Percentiles rank a stretch among this genome's conserved stretches.
Evolutionary conservation across 1,140 invertebrate species (phyloP).

Genomic region (Drosophila kanapiae): DNA sequence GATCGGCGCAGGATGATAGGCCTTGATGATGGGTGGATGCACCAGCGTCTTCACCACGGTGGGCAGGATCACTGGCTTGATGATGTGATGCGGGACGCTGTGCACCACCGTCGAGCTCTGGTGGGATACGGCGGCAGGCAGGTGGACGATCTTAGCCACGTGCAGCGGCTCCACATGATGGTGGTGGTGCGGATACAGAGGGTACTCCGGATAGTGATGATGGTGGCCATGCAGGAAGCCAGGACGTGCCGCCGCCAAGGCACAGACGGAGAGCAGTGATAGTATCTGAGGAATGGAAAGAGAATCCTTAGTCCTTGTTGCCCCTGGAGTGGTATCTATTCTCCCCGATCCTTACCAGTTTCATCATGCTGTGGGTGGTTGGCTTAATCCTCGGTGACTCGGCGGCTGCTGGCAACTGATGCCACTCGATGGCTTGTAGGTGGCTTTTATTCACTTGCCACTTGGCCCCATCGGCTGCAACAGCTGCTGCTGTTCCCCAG

Average conservation of each 20-base stretch:
- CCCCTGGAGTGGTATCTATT: not conserved
- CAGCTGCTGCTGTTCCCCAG: conserved; percentile 52
- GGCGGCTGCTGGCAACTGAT: conserved; percentile 77
- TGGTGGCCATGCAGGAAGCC: conserved; percentile 78
- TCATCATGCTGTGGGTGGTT: conserved; percentile 62
- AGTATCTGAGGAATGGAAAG: conserved; percentile 44
- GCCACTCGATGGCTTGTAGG: conserved; percentile 51
- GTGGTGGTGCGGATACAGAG: conserved; percentile 55
- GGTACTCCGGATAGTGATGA: conserved; percentile 76
- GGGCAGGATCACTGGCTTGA: conserved; percentile 77
- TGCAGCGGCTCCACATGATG: conserved; percentile 78
- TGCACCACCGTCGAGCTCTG: conserved; percentile 85
- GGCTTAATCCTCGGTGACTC: conserved; percentile 39
- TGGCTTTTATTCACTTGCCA: conserved; percentile 79
- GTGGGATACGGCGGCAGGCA: conserved; percentile 86
- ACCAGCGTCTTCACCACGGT: conserved; percentile 75
- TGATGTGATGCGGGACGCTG: conserved; percentile 75
- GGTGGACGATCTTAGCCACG: conserved; percentile 74
- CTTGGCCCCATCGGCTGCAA: conserved; percentile 28
- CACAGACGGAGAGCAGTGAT: conserved; percentile 56
- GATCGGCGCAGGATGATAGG: conserved; percentile 77
- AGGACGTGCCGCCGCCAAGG: conserved; percentile 68
- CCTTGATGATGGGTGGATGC: conserved; percentile 75
- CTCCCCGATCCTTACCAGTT: conserved; percentile 67
- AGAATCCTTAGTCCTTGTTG: not conserved